Evolutionary conservation across 1,140 invertebrate species (phyloP), one percentile per base, ranked within the genome.

Genomic region (Carposina sasakii): DNA sequence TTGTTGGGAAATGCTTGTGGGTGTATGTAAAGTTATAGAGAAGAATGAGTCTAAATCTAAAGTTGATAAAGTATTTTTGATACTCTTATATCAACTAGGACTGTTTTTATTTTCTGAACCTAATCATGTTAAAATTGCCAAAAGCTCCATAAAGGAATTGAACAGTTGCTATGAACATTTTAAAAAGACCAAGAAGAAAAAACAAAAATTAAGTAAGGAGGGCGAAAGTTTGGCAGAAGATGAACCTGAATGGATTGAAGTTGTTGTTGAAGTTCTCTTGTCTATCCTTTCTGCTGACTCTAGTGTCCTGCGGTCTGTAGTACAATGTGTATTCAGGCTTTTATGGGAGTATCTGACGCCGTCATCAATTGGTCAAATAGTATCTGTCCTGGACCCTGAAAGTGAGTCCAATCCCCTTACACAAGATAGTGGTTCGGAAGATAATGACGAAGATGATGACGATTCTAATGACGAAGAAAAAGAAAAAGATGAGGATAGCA

Each of bases 201-300:
- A 69, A 81, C 23, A 52, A 50, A 62, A 59, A 44, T 54, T 59
- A 54, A 48, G 13, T 54, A 57, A 47, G 45, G 48, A 67, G 50
- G 57, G 30, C 22, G 62, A 61, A 26, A n/a, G n/a, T n/a, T n/a
- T n/a, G n/a, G 52, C 56, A 12, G 52, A 73, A 24, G 82, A 87
- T 30, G 91, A 93, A 69, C 91, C 90, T 12, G 79, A 89, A 54
- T 95, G 93, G 93, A 88, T 92, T 44, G 91, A 94, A 83, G 93
- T 95, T 1, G 86, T 94, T 33, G 87, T 92, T 10, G 93, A 95
- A 86, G 81, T 95, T 15, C 82, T 95, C 24, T 65, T 94, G 15
- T 93, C 91, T 23, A 85, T 93, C 22, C 75, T 93, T 8, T 93
- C 92, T 1, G 86, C 89, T 50, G 90, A 90, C 54, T 90, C 89